phyloP scores from a whole-genome alignment of 1,140 invertebrate genomes.

The Pristionchus pacificus region DNA sequence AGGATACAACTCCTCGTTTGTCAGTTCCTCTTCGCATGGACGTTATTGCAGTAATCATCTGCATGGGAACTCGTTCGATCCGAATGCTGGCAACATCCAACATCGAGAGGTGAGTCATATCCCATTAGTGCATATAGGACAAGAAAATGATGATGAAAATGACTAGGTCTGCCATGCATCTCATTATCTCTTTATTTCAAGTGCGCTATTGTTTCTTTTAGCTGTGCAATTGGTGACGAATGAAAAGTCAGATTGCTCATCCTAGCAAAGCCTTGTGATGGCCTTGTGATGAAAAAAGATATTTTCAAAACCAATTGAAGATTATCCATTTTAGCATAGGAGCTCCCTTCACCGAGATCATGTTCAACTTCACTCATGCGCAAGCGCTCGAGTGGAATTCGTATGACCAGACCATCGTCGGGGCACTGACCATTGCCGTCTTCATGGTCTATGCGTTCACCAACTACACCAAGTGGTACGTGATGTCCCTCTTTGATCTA shows the following conservation, averaged over 20 bases:
- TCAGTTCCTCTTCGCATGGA: too few species aligned
- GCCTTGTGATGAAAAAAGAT: too few species aligned
- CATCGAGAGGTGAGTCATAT: constrained; percentile 35
- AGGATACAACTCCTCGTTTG: too few species aligned
- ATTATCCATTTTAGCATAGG: constrained; percentile 25
- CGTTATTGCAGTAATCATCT: constrained; percentile 34
- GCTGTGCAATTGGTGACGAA: too few species aligned
- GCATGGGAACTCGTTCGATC: constrained; percentile 37
- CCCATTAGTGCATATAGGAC: too few species aligned
- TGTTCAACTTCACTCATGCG: constrained; percentile 40
- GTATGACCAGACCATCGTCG: constrained; percentile 38
- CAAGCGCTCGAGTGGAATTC: constrained; percentile 45
- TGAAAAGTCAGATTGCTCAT: too few species aligned
- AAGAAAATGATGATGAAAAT: too few species aligned
- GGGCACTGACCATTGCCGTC: constrained; percentile 36
- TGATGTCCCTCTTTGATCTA: not conserved
- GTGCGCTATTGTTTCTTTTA: too few species aligned
- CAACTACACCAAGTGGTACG: constrained; percentile 42
- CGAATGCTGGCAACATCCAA: constrained; percentile 41
- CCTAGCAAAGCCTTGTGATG: too few species aligned
- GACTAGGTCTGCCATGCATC: too few species aligned
- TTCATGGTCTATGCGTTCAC: constrained; percentile 44
- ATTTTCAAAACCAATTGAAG: constrained; percentile 2
- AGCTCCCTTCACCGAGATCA: constrained; percentile 40
- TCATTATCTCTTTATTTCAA: too few species aligned